Conservation (phyloP, 92 coral and sea anemone species). For the Paramuricea clavata region DNA sequence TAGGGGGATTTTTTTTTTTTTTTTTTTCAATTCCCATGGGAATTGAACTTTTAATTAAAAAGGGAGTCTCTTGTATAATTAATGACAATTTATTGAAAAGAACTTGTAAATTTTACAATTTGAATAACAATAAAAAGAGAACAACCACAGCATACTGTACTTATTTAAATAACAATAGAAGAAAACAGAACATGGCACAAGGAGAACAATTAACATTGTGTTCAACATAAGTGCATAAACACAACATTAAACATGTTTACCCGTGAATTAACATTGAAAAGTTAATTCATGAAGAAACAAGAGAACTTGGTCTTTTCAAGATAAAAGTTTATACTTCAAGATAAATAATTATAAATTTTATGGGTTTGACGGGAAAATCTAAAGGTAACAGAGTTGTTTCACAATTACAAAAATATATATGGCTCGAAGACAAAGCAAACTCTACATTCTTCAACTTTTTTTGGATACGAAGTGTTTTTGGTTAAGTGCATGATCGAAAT, state of each 20-base stretch:
- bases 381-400: too few relatives aligned
- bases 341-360: too few relatives aligned
- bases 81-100: neutral
- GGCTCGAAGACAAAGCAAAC: too few relatives aligned
- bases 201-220: too few relatives aligned
- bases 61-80: neutral
- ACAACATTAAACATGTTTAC: too few relatives aligned
- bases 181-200: neutral
- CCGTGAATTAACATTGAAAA: neutral
- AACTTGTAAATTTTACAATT: neutral
- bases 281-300: neutral
- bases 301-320: neutral
- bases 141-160: neutral
- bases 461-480: too few relatives aligned
- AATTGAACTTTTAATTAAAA: conserved; percentile 10
- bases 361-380: too few relatives aligned
- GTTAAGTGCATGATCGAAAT: too few relatives aligned
- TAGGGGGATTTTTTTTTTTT: neutral
- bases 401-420: too few relatives aligned
- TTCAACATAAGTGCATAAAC: too few relatives aligned
- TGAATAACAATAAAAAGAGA: neutral
- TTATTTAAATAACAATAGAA: neutral
- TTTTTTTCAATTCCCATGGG: conserved; percentile 3
- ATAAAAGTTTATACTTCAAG: neutral
- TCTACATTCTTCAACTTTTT: too few relatives aligned